Percentiles rank a stretch among this genome's conserved stretches.
phyloP scores from a whole-genome alignment of 2,888 invertebrate genomes.

The Vesta saturnalis region DNA sequence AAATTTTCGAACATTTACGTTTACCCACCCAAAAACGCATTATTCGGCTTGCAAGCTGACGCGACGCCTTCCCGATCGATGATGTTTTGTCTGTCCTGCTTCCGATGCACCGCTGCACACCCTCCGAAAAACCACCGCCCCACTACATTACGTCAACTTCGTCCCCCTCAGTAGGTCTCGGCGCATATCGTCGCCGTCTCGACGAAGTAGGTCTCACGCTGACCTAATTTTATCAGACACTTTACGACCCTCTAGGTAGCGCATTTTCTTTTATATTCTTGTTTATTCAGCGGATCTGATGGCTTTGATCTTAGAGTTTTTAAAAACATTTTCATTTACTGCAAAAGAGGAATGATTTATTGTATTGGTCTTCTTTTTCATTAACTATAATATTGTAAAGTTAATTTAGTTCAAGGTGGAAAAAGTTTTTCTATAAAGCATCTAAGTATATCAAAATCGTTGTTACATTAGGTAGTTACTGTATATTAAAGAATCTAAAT shows the following conservation, averaged over 20 bases:
- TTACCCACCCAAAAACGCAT: conserved; percentile 44
- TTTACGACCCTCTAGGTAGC: conserved; percentile 51
- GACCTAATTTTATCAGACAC: conserved; percentile 51
- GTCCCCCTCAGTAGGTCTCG: conserved; percentile 45
- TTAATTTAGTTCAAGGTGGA: no score
- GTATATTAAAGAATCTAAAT: no score
- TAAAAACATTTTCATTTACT: background rate
- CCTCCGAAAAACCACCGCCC: conserved; percentile 35
- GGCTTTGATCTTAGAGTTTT: conserved; percentile 11
- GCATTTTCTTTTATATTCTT: conserved; percentile 45
- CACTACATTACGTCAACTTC: conserved; percentile 44
- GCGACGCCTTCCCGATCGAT: conserved; percentile 46
- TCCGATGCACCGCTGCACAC: conserved; percentile 49
- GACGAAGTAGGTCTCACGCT: conserved; percentile 48
- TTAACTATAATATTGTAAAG: no score
- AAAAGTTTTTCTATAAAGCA: no score
- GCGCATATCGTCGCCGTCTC: conserved; percentile 43
- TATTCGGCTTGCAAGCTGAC: conserved; percentile 41
- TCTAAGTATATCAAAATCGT: no score
- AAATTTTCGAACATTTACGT: conserved; percentile 16
- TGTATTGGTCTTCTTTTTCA: no score
- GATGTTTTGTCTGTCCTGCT: conserved; percentile 51
- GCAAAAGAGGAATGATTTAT: background rate
- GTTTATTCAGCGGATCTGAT: conserved; percentile 12
- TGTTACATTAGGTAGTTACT: no score